These are phyloP conservation scores for Leucophenga maculata DNA, from an alignment of 2,888 invertebrate genomes.

Conservation along the genomic window DNA sequence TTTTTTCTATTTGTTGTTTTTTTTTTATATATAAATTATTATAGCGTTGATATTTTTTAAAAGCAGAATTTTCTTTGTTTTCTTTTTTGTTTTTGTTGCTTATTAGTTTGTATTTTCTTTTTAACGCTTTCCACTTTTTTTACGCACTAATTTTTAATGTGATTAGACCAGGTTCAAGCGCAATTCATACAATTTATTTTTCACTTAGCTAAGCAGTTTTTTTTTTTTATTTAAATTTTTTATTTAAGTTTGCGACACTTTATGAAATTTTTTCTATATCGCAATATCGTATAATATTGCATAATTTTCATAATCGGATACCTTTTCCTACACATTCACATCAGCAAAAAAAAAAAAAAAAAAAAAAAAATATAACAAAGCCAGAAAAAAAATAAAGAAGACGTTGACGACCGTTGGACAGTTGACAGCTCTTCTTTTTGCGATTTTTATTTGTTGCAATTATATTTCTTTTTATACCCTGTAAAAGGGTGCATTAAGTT, in stretches of 20 bases:
- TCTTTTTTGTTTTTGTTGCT: not conserved
- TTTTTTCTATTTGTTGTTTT: not conserved
- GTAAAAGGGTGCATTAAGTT: too few relatives aligned
- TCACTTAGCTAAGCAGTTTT: not conserved
- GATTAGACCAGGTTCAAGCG: conserved; percentile 17
- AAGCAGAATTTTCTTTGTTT: too few relatives aligned
- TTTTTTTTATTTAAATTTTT: conserved; percentile 11
- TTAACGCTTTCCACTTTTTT: not conserved
- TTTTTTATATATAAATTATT: not conserved
- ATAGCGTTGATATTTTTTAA: not conserved
- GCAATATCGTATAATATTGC: conserved; percentile 31
- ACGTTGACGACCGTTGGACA: not conserved
- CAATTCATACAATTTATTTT: conserved; percentile 20
- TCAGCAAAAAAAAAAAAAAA: conserved; percentile 3
- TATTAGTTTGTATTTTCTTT: not conserved
- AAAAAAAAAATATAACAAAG: too few relatives aligned
- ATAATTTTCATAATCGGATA: conserved; percentile 26
- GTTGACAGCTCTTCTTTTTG: conserved; percentile 33
- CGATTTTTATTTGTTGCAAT: conserved; percentile 26
- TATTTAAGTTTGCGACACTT: not conserved
- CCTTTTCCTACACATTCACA: not conserved
- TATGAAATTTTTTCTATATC: not conserved
- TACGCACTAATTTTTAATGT: conserved; percentile 5
- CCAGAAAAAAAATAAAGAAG: too few relatives aligned
- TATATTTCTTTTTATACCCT: not conserved